These are phyloP conservation scores for Theristicus caerulescens DNA, from an alignment of 2,113 vertebrate species.

Conservation along the genomic window DNA sequence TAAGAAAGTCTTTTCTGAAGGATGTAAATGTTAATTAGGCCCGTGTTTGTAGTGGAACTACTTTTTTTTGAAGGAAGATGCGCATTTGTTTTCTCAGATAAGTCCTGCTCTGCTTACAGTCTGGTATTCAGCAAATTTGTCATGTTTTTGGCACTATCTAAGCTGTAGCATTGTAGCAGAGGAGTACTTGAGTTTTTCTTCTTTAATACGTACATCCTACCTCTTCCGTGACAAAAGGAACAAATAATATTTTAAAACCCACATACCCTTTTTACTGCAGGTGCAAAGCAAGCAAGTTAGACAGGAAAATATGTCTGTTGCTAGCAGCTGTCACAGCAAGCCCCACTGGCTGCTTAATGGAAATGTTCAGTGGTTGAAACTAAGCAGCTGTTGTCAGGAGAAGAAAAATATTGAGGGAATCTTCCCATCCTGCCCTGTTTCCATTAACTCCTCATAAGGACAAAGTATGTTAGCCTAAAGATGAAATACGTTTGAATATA, in stretches of 20 bases:
- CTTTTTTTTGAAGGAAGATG: neutral
- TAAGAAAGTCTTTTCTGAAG: neutral
- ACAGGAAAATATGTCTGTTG: neutral
- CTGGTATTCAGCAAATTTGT: neutral
- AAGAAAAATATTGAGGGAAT: neutral
- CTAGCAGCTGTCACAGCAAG: neutral
- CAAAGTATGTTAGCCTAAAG: neutral
- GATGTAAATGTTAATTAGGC: neutral
- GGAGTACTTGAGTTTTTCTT: neutral
- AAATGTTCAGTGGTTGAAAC: neutral
- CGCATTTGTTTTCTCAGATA: neutral
- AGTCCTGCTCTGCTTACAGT: neutral
- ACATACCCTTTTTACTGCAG: neutral
- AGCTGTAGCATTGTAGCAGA: neutral
- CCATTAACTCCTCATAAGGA: neutral
- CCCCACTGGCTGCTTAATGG: neutral
- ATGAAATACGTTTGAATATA: neutral
- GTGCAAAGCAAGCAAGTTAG: neutral
- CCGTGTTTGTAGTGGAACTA: neutral
- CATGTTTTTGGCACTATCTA: neutral
- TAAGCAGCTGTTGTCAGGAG: neutral
- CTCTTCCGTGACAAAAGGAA: neutral
- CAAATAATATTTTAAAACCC: neutral
- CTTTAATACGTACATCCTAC: neutral
- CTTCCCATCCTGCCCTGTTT: neutral